phyloP scores from a whole-genome alignment of 2,797 vertebrate species.

The Microchirus variegatus region DNA sequence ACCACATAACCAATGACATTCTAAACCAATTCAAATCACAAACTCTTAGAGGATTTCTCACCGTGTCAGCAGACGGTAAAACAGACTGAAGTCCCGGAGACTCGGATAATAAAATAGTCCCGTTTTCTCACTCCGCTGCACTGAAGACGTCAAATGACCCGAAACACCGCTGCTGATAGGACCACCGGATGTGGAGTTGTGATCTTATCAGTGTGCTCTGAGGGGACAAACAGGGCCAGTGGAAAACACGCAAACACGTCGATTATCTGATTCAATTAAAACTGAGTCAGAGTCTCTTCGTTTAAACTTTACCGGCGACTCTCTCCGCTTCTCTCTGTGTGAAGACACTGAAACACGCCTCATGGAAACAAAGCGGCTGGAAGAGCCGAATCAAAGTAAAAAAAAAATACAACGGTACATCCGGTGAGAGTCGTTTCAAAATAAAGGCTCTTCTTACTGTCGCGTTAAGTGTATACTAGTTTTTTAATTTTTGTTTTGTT shows the following conservation, averaged over 20 bases:
- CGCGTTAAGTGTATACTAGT: too few species aligned
- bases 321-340: background rate
- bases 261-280: background rate
- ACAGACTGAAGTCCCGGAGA: background rate
- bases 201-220: background rate
- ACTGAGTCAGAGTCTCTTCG: background rate
- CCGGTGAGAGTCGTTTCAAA: conserved; percentile 43
- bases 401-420: background rate
- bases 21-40: background rate
- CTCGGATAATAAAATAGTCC: background rate
- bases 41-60: background rate
- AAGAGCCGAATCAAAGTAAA: background rate
- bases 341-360: background rate
- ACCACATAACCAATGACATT: background rate
- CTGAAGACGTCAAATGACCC: background rate
- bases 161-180: too few species aligned
- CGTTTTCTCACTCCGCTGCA: background rate
- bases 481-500: too few species aligned
- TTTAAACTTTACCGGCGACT: background rate
- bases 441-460: background rate
- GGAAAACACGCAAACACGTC: background rate
- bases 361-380: conserved; percentile 43
- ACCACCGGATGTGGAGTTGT: background rate
- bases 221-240: background rate
- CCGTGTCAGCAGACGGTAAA: background rate